A percentile compares a stretch with the other conserved stretches of the same genome.
Conservation (phyloP, 2,113 vertebrate species). For the Pristiophorus japonicus region DNA sequence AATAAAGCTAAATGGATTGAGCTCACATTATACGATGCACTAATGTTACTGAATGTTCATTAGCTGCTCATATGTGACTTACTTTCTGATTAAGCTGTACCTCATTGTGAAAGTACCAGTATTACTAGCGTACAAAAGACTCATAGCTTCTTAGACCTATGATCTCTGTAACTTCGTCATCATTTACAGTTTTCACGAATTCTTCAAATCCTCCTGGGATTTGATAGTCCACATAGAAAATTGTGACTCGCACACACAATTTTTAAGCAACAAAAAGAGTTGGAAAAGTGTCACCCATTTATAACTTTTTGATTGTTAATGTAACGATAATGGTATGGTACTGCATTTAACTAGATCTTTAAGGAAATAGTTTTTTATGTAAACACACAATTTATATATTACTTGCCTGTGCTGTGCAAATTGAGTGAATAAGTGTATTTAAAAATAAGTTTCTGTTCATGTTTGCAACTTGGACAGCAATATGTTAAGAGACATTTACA, state of each 20-base stretch:
- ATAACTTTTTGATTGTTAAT: slow-evolving; percentile 20
- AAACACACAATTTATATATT: slow-evolving; percentile 12
- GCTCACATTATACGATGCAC: slow-evolving; percentile 12
- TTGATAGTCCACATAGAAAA: not conserved
- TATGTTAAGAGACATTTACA: slow-evolving; percentile 21
- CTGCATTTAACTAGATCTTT: not conserved
- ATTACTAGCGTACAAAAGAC: not conserved
- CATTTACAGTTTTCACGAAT: not conserved
- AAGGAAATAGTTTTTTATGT: slow-evolving; percentile 5
- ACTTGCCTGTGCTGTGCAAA: not conserved
- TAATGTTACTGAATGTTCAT: slow-evolving; percentile 25
- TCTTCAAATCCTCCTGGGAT: not conserved
- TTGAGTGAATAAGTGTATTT: slow-evolving; percentile 28
- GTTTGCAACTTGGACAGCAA: slow-evolving; percentile 19
- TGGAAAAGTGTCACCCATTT: not conserved
- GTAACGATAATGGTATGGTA: slow-evolving; percentile 17
- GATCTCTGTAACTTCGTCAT: not conserved
- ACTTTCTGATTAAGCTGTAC: not conserved
- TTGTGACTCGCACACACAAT: not conserved
- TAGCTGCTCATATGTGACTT: not conserved
- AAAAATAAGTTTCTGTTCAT: slow-evolving; percentile 10
- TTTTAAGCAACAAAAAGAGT: not conserved
- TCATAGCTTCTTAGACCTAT: not conserved
- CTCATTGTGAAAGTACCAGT: slow-evolving; percentile 2
- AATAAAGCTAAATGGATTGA: not conserved